phyloP scores from a whole-genome alignment of 2,888 invertebrate species.

The Apamea monoglypha region DNA sequence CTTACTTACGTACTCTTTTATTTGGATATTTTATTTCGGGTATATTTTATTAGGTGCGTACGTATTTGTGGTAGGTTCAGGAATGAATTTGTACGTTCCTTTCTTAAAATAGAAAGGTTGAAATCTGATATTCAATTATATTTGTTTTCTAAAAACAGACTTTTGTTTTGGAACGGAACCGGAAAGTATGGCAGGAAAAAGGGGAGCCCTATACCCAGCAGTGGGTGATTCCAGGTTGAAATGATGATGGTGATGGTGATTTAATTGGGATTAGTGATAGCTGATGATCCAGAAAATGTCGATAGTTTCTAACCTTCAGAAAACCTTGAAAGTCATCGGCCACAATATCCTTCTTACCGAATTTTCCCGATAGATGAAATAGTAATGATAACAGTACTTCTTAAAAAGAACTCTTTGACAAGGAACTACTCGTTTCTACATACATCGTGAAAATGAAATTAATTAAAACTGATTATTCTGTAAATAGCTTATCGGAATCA shows the following conservation, averaged over 20 bases:
- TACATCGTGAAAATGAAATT: background rate
- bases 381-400: background rate
- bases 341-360: background rate
- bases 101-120: slow-evolving; percentile 2
- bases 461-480: background rate
- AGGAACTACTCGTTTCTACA: background rate
- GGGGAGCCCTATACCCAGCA: background rate
- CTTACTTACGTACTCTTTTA: slow-evolving; percentile 8
- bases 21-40: slow-evolving; percentile 5
- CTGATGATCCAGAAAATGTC: too few relatives aligned
- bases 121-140: background rate
- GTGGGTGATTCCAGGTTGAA: background rate
- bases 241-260: background rate
- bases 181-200: background rate
- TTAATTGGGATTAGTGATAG: background rate
- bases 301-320: background rate
- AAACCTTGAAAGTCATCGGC: background rate
- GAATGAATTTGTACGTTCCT: background rate
- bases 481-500: background rate
- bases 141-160: background rate
- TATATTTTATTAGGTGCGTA: background rate
- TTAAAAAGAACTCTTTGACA: background rate
- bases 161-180: background rate
- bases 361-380: background rate
- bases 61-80: background rate